Conservation (phyloP, 2,113 vertebrate genomes). For the Notarius quadriscutis region DNA sequence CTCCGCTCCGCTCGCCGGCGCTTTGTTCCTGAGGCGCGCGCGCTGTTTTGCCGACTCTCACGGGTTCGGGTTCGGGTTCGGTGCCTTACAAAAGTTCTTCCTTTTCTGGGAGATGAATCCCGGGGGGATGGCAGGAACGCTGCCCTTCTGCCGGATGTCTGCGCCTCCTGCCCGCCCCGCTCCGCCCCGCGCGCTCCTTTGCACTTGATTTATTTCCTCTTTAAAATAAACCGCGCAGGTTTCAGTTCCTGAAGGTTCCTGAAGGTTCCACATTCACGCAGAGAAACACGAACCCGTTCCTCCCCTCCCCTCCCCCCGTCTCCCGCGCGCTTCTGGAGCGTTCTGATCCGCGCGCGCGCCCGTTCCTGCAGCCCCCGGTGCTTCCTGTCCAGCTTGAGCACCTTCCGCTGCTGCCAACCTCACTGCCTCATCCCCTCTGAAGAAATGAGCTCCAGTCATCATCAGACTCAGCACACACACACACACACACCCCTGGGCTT, state of each 20-base stretch:
- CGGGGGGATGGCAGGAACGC: too few species aligned
- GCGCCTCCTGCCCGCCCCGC: background rate
- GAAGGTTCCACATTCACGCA: background rate
- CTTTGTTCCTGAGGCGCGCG: background rate
- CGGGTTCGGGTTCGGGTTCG: background rate
- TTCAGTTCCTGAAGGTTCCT: background rate
- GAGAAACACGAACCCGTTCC: too few species aligned
- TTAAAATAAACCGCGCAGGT: background rate
- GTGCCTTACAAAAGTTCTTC: background rate
- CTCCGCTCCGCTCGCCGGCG: too few species aligned
- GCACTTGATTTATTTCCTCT: background rate
- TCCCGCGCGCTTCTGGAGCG: background rate
- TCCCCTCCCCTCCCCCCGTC: background rate
- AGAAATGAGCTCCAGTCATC: background rate
- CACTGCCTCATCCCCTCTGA: background rate
- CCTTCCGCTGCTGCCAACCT: too few species aligned
- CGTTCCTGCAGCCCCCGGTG: background rate
- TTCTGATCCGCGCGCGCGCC: background rate
- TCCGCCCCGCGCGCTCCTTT: background rate
- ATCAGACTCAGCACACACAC: background rate
- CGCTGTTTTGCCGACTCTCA: background rate
- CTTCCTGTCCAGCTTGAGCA: too few species aligned
- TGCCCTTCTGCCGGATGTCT: too few species aligned
- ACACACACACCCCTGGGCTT: background rate
- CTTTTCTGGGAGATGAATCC: background rate